Conservation (phyloP, 2,888 invertebrate species). For the Cephus pygmeus region DNA sequence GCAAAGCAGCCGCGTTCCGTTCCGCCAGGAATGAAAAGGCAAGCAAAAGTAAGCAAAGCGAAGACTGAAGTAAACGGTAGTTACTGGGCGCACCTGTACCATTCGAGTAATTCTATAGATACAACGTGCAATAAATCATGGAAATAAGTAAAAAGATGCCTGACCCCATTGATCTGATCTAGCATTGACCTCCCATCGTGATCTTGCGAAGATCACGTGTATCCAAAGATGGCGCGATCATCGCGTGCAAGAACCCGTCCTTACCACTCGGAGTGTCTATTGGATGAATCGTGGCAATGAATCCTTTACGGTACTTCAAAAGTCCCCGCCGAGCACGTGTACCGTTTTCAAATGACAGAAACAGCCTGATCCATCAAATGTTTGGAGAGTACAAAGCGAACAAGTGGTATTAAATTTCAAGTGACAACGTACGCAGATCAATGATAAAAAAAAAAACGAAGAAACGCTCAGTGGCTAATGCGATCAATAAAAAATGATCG, state of each 20-base stretch:
- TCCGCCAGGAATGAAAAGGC: conserved; percentile 6
- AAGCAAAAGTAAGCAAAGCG: neutral
- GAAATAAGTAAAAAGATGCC: neutral
- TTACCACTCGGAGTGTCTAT: neutral
- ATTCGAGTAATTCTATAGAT: neutral
- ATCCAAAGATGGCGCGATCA: neutral
- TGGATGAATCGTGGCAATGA: neutral
- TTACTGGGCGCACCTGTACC: neutral
- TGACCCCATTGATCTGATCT: neutral
- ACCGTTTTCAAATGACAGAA: neutral
- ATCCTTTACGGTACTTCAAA: neutral
- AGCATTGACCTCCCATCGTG: neutral
- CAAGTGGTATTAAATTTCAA: neutral
- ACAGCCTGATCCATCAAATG: neutral
- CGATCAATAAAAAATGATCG: neutral
- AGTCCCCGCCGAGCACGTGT: neutral
- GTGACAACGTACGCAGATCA: neutral
- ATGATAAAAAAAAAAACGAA: neutral
- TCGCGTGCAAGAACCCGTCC: neutral
- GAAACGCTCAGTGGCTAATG: neutral
- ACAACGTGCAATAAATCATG: neutral
- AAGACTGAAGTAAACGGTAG: neutral
- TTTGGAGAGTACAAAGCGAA: neutral
- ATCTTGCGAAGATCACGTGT: neutral
- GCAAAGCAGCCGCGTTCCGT: conserved; percentile 7